phyloP scores from a whole-genome alignment of 2,797 vertebrate genomes.

The Falco peregrinus region DNA sequence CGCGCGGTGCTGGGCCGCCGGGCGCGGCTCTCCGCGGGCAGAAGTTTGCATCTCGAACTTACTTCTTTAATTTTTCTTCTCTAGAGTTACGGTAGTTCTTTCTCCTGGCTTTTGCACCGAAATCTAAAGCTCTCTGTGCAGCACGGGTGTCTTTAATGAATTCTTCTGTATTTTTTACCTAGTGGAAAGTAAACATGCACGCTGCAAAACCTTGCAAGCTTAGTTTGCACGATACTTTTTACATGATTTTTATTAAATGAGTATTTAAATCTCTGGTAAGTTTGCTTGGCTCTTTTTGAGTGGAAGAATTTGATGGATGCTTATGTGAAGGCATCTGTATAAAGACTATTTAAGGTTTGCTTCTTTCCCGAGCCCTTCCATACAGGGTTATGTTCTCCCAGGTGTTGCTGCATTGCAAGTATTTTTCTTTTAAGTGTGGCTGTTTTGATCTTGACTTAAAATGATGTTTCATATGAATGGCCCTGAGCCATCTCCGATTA shows the following conservation, averaged over 20 bases:
- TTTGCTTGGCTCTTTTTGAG: background rate
- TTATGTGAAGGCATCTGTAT: background rate
- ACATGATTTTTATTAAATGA: background rate
- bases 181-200: background rate
- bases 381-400: background rate
- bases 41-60: background rate
- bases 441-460: background rate
- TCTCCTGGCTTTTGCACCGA: background rate
- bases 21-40: background rate
- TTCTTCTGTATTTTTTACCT: background rate
- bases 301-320: background rate
- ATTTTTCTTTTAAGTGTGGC: background rate
- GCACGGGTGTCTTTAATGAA: background rate
- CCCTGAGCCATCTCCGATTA: background rate
- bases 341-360: background rate
- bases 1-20: accelerated
- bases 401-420: background rate
- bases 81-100: background rate
- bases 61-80: background rate
- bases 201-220: background rate
- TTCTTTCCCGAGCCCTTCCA: background rate
- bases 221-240: background rate
- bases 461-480: background rate
- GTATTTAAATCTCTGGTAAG: background rate
- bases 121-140: background rate